Percentiles rank a stretch among this genome's conserved stretches.
These are phyloP conservation scores for Lepus oiostolus DNA, from an alignment of 2,797 vertebrate species.

Conservation along the genomic window DNA sequence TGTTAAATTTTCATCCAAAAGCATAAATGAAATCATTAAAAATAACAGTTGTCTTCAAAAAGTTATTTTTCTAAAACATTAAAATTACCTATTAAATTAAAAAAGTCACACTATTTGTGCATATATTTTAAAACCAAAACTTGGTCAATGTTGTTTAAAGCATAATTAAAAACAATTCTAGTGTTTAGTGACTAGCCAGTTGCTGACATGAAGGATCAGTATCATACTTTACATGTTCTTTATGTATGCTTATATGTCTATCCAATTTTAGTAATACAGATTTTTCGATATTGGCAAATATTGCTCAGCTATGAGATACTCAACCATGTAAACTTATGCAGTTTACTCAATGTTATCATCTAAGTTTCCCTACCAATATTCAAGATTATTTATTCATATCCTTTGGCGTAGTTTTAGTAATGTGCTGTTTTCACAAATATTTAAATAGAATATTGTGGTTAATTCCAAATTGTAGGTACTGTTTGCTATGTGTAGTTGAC, in stretches of 20 bases:
- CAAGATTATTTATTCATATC: not conserved
- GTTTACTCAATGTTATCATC: not conserved
- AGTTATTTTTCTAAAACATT: not conserved
- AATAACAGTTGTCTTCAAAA: constrained; percentile 15
- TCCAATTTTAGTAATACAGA: not conserved
- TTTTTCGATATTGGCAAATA: not conserved
- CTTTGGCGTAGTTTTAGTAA: not conserved
- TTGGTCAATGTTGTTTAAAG: not conserved
- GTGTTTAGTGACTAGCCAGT: not conserved
- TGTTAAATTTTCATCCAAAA: not conserved
- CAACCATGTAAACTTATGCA: not conserved
- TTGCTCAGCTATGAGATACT: not conserved
- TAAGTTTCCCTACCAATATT: not conserved
- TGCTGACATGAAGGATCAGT: not conserved
- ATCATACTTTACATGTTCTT: not conserved
- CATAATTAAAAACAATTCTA: constrained; percentile 38
- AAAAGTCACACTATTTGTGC: not conserved
- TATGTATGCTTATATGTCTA: not conserved
- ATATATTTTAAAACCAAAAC: not conserved
- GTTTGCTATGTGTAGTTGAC: not conserved
- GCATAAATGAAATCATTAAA: not conserved
- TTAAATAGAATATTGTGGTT: not conserved
- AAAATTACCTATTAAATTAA: not conserved
- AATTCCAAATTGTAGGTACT: not conserved
- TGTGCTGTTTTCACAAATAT: not conserved